Evolutionary conservation across 2,888 invertebrate genomes (phyloP).

Genomic region (Vanessa cardui): DNA sequence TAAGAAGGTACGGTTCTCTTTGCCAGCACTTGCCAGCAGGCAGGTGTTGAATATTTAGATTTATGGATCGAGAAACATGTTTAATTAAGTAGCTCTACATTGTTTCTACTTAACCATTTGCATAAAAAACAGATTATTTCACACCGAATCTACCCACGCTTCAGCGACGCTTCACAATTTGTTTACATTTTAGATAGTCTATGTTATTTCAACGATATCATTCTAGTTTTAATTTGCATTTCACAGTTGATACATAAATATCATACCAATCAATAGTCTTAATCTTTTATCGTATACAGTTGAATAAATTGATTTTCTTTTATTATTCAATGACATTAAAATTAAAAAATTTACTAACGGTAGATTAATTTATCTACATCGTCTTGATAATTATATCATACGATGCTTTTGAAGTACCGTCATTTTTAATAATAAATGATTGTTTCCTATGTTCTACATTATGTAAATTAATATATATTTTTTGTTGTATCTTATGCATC

Average conservation of each 20-base stretch:
- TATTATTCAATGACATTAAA: too few species aligned
- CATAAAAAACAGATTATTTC: conserved; percentile 59
- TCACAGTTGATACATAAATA: neutral
- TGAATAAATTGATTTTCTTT: too few species aligned
- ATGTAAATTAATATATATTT: conserved; percentile 41
- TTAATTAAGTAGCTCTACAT: conserved; percentile 73
- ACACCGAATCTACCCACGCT: conserved; percentile 45
- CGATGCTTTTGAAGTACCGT: neutral
- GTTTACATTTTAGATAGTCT: conserved; percentile 34
- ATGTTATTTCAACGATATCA: conserved; percentile 22
- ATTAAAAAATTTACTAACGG: too few species aligned
- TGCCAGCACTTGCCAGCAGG: conserved; percentile 40
- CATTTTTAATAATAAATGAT: conserved; percentile 21
- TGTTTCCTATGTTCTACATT: conserved; percentile 41
- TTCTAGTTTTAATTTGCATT: neutral
- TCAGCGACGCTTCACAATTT: conserved; percentile 35
- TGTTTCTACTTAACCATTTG: conserved; percentile 58
- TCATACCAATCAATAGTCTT: neutral
- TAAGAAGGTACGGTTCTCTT: conserved; percentile 42
- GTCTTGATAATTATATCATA: too few species aligned
- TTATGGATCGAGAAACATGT: conserved; percentile 76
- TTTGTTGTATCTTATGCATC: conserved; percentile 59
- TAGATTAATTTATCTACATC: too few species aligned
- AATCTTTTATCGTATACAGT: too few species aligned
- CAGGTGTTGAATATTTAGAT: conserved; percentile 68